Evolutionary conservation across 2,888 invertebrate species (phyloP), one percentile per base, ranked within the genome.

Genomic region (Meiosimyza decipiens): DNA sequence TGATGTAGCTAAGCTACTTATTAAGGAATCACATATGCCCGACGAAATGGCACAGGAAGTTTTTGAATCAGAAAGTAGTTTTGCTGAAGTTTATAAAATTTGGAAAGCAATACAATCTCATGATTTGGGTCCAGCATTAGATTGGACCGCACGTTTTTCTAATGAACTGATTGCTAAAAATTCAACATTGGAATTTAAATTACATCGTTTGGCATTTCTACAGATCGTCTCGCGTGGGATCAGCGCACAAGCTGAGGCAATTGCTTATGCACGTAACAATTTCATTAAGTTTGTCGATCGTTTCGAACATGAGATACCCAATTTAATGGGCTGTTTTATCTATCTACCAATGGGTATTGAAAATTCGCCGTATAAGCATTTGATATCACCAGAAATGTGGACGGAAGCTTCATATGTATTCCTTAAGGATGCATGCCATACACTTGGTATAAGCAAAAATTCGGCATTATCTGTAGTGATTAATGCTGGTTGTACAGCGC

Each of bases 401-500:
- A 88, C 89, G 1, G 89, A 90, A 71, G 93, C 95, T 18, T 93
- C 94, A 77, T 98, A 98, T 84, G 91, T 95, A 77, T 99, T 98
- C 87, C 92, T 95, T 47, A 91, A 93, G 80, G 98, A 98, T 88
- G 96, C 98, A 16, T 98, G 98, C 87, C 91, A 94, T 72, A 89
- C 98, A 72, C 90, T 98, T 77, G 96, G 97, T 0, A 91, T 98
- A 79, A 97, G 94, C 81, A 93, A 94, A 66, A 94, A 95, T 82
- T 95, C 95, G 81, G 96, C 98, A 40, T 90, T 99, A 71, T 94
- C 95, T 74, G 96, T 97, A 79, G 96, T 96, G 77, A 92, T 98
- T 78, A 93, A 95, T 84, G 97, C 98, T 40, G 99, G 99, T 63
- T 95, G 96, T 82, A 92, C 93, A 50, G 98, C 98, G 63, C 89